phyloP scores from a whole-genome alignment of 1,140 invertebrate genomes.

The Ceratina australensis region DNA sequence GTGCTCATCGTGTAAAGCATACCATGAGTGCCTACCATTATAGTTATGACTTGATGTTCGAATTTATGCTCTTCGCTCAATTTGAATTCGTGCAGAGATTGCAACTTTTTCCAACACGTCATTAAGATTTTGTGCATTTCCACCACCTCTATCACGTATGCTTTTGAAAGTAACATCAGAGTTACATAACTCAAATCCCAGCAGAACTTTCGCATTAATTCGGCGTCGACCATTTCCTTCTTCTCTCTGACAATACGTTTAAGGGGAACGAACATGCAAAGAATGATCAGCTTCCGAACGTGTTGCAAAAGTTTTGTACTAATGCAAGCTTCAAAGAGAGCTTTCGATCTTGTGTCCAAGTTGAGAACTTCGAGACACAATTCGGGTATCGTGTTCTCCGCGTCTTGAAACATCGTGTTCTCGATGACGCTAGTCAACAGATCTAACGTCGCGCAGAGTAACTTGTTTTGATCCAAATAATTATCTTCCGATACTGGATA shows the following conservation, averaged over 20 bases:
- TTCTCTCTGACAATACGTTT: slow-evolving; percentile 65
- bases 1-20: not conserved
- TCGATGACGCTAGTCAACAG: slow-evolving; percentile 76
- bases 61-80: slow-evolving; percentile 67
- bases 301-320: slow-evolving; percentile 73
- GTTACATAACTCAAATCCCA: slow-evolving; percentile 68
- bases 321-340: slow-evolving; percentile 73
- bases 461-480: slow-evolving; percentile 79
- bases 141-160: slow-evolving; percentile 70
- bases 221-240: slow-evolving; percentile 52
- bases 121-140: slow-evolving; percentile 71
- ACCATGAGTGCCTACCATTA: slow-evolving; percentile 75
- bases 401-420: slow-evolving; percentile 70
- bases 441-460: slow-evolving; percentile 79
- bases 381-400: slow-evolving; percentile 71
- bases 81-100: slow-evolving; percentile 60
- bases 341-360: slow-evolving; percentile 71
- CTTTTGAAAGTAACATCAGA: slow-evolving; percentile 71
- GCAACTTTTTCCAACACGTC: slow-evolving; percentile 74
- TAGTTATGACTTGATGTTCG: slow-evolving; percentile 80
- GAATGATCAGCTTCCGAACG: slow-evolving; percentile 70
- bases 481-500: slow-evolving; percentile 75
- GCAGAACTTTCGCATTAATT: slow-evolving; percentile 65
- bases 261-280: slow-evolving; percentile 71
- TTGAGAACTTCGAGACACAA: slow-evolving; percentile 67